These are phyloP conservation scores for Cardiocondyla obscurior DNA, from an alignment of 1,140 invertebrate genomes.

Conservation along the genomic window DNA sequence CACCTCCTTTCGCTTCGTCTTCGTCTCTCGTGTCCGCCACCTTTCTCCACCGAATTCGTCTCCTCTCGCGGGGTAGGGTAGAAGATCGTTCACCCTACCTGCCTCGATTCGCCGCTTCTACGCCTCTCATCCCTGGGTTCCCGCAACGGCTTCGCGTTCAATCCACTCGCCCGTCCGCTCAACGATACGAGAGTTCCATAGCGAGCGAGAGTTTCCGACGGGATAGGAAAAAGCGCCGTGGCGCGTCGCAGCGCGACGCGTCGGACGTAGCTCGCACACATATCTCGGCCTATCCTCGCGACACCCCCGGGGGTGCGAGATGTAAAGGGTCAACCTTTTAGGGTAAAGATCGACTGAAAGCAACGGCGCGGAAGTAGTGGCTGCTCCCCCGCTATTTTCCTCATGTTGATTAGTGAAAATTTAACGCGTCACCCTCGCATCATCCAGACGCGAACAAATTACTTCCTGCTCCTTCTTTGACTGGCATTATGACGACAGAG, in stretches of 20 bases:
- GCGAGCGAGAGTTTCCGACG: constrained; percentile 7
- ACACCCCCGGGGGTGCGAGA: background rate
- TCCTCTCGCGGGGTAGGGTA: constrained; percentile 17
- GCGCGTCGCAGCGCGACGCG: constrained; percentile 2
- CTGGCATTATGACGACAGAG: background rate
- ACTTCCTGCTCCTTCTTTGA: background rate
- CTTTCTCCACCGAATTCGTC: constrained; percentile 51
- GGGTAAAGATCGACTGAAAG: constrained; percentile 46
- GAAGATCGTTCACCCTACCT: constrained; percentile 55
- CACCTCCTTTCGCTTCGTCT: constrained; percentile 3
- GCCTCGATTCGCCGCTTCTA: constrained; percentile 55
- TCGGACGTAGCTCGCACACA: constrained; percentile 34
- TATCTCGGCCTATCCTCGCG: constrained; percentile 23
- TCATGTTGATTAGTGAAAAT: constrained; percentile 46
- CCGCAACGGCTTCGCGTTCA: constrained; percentile 38
- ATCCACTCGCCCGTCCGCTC: constrained; percentile 47
- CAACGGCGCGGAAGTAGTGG: constrained; percentile 29
- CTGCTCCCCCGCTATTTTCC: background rate
- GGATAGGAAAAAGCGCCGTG: background rate
- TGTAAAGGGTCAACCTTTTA: constrained; percentile 49
- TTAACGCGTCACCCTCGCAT: constrained; percentile 27
- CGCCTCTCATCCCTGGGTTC: constrained; percentile 42
- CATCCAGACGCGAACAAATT: constrained; percentile 34
- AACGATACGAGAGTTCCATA: constrained; percentile 42
- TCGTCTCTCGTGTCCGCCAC: constrained; percentile 12